These are phyloP conservation scores for Epinotia nisella DNA, from an alignment of 2,888 invertebrate species.

Conservation along the genomic window DNA sequence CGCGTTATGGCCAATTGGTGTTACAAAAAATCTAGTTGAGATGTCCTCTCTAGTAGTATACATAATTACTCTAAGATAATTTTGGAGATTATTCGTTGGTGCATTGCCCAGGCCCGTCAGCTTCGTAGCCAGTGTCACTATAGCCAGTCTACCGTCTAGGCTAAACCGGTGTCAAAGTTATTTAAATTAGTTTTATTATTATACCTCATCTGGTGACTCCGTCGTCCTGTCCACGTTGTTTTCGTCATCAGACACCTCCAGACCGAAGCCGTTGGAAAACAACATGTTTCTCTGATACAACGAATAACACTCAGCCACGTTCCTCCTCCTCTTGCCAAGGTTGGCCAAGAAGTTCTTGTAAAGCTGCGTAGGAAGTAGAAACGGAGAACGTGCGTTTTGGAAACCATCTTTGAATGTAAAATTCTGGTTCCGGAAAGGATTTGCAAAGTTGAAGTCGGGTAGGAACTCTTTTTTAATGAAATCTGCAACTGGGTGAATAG, in stretches of 20 bases:
- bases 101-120: too few species aligned
- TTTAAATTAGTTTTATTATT: conserved; percentile 38
- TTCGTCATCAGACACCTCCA: conserved; percentile 79
- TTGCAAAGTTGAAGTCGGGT: conserved; percentile 76
- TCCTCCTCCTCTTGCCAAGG: conserved; percentile 77
- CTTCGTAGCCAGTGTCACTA: too few species aligned
- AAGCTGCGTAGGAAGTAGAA: conserved; percentile 90
- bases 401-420: conserved; percentile 74
- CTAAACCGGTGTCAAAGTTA: not conserved
- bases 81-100: too few species aligned
- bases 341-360: conserved; percentile 92
- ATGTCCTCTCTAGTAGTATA: too few species aligned
- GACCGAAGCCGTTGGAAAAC: conserved; percentile 76
- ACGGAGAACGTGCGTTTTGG: conserved; percentile 75
- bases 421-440: conserved; percentile 77
- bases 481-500: conserved; percentile 76
- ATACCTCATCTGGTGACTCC: conserved; percentile 83
- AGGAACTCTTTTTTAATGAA: conserved; percentile 82
- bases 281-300: conserved; percentile 84
- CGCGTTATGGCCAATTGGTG: too few species aligned
- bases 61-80: too few species aligned
- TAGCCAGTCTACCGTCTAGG: too few species aligned
- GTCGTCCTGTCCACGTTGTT: conserved; percentile 70
- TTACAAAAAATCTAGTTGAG: too few species aligned
- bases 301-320: conserved; percentile 78